Base-by-base conservation (phyloP, 2,113 vertebrate species). In the Bothrops jararaca region DNA sequence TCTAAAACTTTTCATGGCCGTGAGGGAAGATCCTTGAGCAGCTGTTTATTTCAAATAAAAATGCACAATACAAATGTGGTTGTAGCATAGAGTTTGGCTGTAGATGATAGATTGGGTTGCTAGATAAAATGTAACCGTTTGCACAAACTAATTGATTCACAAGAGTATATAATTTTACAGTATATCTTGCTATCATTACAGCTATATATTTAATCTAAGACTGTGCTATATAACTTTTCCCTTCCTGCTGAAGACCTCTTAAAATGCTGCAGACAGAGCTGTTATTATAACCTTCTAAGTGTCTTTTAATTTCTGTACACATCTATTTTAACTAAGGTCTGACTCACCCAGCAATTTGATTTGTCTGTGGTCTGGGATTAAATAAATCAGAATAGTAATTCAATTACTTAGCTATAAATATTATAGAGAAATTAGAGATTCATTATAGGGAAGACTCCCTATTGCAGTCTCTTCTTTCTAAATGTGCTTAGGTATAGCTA, bases 341-440 rank as follows among this genome's bases (percentile, higher is more conserved):
- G 95, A 97, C 95, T 97, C 96, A 97, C 93, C 94, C 95, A 92
- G 92, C 92, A 96, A 95, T 89, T 92, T 89, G 20, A 95, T 95
- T 96, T 95, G 94, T 93, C 48, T 89, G 86, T 94, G 58, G 92
- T 95, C 96, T 97, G 96, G 96, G 95, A 97, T 97, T 96, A 97
- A 96, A 96, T 56, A 60, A 88, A 93, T 92, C 91, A 95, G 58
- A 69, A 90, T 74, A 97, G 92, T 95, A 97, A 96, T 96, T 95
- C 92, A 95, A 95, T 97, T 97, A 97, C 95, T 95, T 91, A 95
- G 93, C 96, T 96, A 95, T 96, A 97, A 97, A 96, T 96, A 94
- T 97, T 96, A 95, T 88, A 97, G 96, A 88, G 69, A 97, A 96
- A 96, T 85, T 23, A 48, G 60, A 91, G 52, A 54, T 52, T 91